Conservation (phyloP, 1,140 invertebrate species). For the Helicoverpa zea region DNA sequence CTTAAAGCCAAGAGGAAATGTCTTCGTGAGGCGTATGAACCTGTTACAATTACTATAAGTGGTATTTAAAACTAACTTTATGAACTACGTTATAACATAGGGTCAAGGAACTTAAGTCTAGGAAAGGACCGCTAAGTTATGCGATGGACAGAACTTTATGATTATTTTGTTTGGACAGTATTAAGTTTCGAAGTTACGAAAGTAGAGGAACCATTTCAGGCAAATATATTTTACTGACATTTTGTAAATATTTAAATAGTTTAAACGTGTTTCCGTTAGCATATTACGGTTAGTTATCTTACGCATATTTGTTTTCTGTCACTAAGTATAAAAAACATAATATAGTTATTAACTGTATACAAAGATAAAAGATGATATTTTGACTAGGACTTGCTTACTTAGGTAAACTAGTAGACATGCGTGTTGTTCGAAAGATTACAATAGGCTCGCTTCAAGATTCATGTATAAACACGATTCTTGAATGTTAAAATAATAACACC, state of each 20-base stretch:
- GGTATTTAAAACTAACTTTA: slow-evolving; percentile 7
- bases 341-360: background rate
- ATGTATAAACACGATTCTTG: slow-evolving; percentile 6
- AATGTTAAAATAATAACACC: slow-evolving; percentile 1
- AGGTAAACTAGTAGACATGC: slow-evolving; percentile 3
- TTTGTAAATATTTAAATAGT: slow-evolving; percentile 14
- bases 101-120: background rate
- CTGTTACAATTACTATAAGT: background rate
- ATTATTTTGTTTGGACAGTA: background rate
- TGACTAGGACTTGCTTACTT: background rate
- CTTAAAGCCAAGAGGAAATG: slow-evolving; percentile 46
- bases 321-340: background rate
- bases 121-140: background rate
- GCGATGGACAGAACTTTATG: background rate
- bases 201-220: background rate
- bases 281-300: background rate
- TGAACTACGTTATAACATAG: background rate
- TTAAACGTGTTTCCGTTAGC: background rate
- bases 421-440: slow-evolving; percentile 12
- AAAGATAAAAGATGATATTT: background rate
- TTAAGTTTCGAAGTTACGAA: background rate
- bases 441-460: background rate
- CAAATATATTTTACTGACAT: background rate
- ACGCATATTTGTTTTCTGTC: background rate
- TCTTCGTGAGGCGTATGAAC: background rate